Conservation (phyloP, 2,113 vertebrate species). For the Drymodes brunneopygia region DNA sequence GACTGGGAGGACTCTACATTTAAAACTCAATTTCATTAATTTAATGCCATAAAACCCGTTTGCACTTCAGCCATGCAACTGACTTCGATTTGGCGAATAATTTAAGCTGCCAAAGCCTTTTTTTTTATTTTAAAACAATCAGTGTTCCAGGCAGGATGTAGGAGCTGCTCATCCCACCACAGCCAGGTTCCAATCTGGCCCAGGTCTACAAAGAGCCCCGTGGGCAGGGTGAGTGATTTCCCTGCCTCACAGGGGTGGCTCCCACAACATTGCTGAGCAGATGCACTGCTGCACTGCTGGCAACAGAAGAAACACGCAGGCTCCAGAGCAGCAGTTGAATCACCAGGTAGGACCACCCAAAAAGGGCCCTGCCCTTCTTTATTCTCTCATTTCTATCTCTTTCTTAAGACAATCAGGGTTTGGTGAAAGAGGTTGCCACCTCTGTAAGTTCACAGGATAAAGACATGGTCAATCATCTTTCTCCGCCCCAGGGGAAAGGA, state of each 20-base stretch:
- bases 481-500: no score
- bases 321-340: no score
- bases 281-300: no score
- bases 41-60: background rate
- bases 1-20: accelerated
- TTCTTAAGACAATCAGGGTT: no score
- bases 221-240: background rate
- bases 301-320: no score
- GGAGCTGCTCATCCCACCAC: background rate
- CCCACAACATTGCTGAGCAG: background rate
- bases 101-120: background rate
- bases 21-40: background rate
- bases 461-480: no score
- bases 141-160: background rate
- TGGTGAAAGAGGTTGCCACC: no score
- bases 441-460: no score
- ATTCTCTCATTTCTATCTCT: no score
- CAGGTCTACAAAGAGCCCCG: background rate
- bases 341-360: no score
- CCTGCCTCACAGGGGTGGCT: background rate
- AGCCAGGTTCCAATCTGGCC: constrained; percentile 1
- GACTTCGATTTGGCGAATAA: background rate
- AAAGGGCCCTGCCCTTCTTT: no score
- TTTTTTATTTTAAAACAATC: background rate
- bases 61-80: background rate